Percentiles rank a stretch among this genome's conserved stretches.
Evolutionary conservation across 1,140 invertebrate genomes (phyloP).

Genomic region (Platyscapa corneri): DNA sequence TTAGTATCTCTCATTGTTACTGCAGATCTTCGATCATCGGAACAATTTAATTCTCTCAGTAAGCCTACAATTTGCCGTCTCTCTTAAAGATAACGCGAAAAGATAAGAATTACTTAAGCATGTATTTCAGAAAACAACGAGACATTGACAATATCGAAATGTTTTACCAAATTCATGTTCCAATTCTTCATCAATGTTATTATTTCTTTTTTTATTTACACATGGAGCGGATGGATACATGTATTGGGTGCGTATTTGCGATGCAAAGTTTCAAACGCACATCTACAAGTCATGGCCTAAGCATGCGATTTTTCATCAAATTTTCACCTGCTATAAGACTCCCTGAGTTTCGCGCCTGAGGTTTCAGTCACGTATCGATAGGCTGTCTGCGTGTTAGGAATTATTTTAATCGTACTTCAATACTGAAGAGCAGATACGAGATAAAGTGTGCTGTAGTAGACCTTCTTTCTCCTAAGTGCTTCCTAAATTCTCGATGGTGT

Average conservation of each 20-base stretch:
- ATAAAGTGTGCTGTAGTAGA: background rate
- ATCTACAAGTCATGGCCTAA: constrained; percentile 59
- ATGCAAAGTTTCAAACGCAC: constrained; percentile 53
- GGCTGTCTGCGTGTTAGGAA: background rate
- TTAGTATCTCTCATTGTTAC: too few relatives aligned
- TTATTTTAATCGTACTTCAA: background rate
- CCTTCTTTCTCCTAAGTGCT: background rate
- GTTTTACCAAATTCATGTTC: too few relatives aligned
- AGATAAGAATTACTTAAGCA: too few relatives aligned
- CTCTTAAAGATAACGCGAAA: background rate
- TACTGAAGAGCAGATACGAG: background rate
- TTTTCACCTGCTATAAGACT: constrained; percentile 58
- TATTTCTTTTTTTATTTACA: background rate
- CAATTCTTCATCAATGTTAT: too few relatives aligned
- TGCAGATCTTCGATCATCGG: too few relatives aligned
- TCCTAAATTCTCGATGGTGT: too few relatives aligned
- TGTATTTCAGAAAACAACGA: too few relatives aligned
- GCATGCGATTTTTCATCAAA: constrained; percentile 55
- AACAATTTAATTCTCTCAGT: background rate
- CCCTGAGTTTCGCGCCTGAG: constrained; percentile 22
- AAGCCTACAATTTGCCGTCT: background rate
- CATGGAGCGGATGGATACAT: background rate
- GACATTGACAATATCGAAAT: too few relatives aligned
- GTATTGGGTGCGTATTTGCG: constrained; percentile 52
- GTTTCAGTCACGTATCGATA: constrained; percentile 43